Percentiles rank a stretch among this genome's conserved stretches.
These are phyloP conservation scores for Heteromyza rotundicornis DNA, from an alignment of 2,888 invertebrate genomes.

Conservation along the genomic window DNA sequence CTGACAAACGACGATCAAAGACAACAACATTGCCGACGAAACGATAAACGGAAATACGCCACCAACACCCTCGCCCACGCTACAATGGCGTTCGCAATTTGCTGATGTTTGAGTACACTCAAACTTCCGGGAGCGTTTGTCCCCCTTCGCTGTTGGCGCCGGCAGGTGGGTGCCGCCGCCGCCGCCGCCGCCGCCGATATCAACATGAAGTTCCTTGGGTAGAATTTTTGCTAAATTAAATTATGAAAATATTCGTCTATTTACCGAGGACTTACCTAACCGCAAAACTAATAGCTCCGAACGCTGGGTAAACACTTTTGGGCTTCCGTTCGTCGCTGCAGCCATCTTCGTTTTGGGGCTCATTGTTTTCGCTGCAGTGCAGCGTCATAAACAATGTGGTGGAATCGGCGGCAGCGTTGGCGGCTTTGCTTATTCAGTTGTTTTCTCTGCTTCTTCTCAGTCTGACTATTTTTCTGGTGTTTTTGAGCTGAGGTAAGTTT, in stretches of 20 bases:
- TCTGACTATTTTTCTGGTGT: too few species aligned
- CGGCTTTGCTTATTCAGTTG: too few species aligned
- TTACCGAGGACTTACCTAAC: constrained; percentile 25
- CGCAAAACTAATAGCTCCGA: background rate
- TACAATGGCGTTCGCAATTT: background rate
- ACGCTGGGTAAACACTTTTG: background rate
- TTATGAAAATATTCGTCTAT: constrained; percentile 33
- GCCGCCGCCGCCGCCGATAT: too few species aligned
- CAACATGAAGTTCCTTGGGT: background rate
- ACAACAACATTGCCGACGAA: background rate
- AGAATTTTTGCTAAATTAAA: constrained; percentile 32
- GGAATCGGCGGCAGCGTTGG: too few species aligned
- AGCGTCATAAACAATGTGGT: background rate
- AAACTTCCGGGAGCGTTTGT: too few species aligned
- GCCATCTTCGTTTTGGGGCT: background rate
- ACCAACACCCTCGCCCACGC: background rate
- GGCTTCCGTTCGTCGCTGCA: background rate
- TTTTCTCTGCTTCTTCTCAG: too few species aligned
- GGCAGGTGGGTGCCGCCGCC: background rate
- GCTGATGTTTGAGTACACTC: too few species aligned
- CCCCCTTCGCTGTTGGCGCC: too few species aligned
- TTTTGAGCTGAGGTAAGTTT: too few species aligned
- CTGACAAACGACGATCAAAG: background rate
- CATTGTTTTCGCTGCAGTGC: background rate
- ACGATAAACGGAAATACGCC: background rate